Conservation (phyloP, 2,888 invertebrate genomes). For the Drosophila anomalata region DNA sequence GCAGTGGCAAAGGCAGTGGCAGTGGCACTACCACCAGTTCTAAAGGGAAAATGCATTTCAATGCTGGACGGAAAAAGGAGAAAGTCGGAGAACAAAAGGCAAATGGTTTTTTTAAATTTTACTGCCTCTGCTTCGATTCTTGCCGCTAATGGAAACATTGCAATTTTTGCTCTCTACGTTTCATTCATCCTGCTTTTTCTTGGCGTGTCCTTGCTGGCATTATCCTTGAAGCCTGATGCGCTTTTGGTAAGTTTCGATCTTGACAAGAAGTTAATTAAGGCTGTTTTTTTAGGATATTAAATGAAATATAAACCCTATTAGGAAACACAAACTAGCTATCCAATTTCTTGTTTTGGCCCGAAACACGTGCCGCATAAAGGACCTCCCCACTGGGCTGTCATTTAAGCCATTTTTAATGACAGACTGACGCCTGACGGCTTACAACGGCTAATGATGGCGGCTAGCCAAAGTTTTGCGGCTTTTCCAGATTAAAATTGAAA, state of each 20-base stretch:
- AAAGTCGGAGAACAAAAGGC: conserved; percentile 46
- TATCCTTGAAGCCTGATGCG: neutral
- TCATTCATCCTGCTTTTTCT: neutral
- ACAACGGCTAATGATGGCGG: conserved; percentile 49
- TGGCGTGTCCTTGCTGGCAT: neutral
- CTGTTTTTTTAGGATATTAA: neutral
- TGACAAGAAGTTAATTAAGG: conserved; percentile 1
- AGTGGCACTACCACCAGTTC: neutral
- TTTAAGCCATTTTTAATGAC: conserved; percentile 74
- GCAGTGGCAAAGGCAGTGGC: neutral
- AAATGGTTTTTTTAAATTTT: conserved; percentile 32
- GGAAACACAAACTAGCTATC: neutral
- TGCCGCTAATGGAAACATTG: conserved; percentile 38
- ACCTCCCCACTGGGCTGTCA: conserved; percentile 17
- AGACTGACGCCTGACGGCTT: conserved; percentile 37
- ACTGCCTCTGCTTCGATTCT: conserved; percentile 35
- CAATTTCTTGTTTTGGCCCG: neutral
- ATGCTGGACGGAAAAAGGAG: conserved; percentile 24
- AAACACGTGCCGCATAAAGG: conserved; percentile 27
- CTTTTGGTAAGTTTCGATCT: conserved; percentile 1
- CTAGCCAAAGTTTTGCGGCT: conserved; percentile 46
- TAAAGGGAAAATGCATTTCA: conserved; percentile 48
- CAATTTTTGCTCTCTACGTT: conserved; percentile 2
- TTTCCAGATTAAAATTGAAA: conserved; percentile 45
- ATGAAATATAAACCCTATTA: neutral